phyloP scores from a whole-genome alignment of 2,888 invertebrate genomes.

The Serrognathus titanus region DNA sequence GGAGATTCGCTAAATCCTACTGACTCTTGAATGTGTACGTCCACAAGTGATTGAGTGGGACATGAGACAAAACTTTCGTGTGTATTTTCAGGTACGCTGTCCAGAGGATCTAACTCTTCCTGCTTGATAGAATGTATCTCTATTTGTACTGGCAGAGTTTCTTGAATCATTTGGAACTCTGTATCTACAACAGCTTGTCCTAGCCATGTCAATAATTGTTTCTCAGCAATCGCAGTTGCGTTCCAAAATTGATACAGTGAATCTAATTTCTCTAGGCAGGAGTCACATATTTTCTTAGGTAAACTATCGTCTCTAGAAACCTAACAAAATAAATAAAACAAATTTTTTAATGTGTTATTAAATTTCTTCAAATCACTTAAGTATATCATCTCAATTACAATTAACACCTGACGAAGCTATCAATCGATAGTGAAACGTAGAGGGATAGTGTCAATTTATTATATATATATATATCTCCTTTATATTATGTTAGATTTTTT shows the following conservation, averaged over 20 bases:
- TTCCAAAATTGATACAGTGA: constrained; percentile 71
- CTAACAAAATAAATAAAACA: constrained; percentile 44
- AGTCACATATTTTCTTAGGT: constrained; percentile 69
- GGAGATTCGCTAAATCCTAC: too few species aligned
- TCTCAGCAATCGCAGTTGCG: constrained; percentile 64
- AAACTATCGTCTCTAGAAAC: constrained; percentile 63
- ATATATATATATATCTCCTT: too few species aligned
- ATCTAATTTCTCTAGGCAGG: constrained; percentile 68
- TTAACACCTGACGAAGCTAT: too few species aligned
- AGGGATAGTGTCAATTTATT: too few species aligned
- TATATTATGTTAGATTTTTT: too few species aligned
- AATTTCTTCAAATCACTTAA: too few species aligned
- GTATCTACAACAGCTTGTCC: constrained; percentile 31
- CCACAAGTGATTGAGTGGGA: too few species aligned
- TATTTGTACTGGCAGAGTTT: constrained; percentile 1
- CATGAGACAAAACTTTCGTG: constrained; percentile 4
- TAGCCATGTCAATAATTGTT: constrained; percentile 47
- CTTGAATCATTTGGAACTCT: constrained; percentile 4
- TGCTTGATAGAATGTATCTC: constrained; percentile 10
- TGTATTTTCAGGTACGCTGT: constrained; percentile 1
- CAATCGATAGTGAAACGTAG: too few species aligned
- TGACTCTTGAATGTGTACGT: too few species aligned
- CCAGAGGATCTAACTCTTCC: constrained; percentile 18
- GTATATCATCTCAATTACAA: too few species aligned
- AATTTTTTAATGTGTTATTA: too few species aligned